Base-by-base conservation (phyloP, 2,797 vertebrate species). In the Rousettus madagascariensis region DNA sequence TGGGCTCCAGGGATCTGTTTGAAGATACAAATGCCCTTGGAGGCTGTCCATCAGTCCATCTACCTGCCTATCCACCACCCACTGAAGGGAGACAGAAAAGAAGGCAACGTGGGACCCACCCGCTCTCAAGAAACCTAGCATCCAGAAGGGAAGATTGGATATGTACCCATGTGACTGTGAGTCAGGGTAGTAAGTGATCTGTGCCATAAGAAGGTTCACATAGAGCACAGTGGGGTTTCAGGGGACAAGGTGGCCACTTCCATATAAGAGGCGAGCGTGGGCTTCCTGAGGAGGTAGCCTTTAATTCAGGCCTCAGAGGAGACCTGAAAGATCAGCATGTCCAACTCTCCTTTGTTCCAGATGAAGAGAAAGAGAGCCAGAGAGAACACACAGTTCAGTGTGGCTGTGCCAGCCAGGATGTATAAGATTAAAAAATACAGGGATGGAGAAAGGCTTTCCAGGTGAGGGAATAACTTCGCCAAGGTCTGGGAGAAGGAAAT, bases 111-210 rank as follows among this genome's bases (percentile, higher is more conserved):
- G 11, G 46, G 26, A 38, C 30, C 84, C 43, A 33, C 61, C 15
- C 6, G 8, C 5, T 26, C 13, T 80, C 55, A 8, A 68, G 90
- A 68, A 88, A 74, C 24, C 5, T 7, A 12, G 49, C 17, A 0
- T n/a, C 63, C 36, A 26, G 66, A 36, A 65, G 12, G 16, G 26
- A 66, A 33, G 43, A 41, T 33, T 15, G 28, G 10, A 38, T 2
- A 49, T 19, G 66, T 51, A 0, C 5, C 57, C 65, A 4, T 0
- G 5, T 10, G 28, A 8, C 63, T 0, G 3, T 22, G 57, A 19
- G 5, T 28, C 1, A 0, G 2, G 3, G 28, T 7, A 10, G 16
- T 30, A 17, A 36, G 68, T 1, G 57, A 33, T 8, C 75, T 6
- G 36, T 9, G 28, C 10, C 30, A 5, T 16, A 16, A 12, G 51